These are phyloP conservation scores for Lagodon rhomboides DNA, from an alignment of 2,797 vertebrate genomes.

Conservation along the genomic window DNA sequence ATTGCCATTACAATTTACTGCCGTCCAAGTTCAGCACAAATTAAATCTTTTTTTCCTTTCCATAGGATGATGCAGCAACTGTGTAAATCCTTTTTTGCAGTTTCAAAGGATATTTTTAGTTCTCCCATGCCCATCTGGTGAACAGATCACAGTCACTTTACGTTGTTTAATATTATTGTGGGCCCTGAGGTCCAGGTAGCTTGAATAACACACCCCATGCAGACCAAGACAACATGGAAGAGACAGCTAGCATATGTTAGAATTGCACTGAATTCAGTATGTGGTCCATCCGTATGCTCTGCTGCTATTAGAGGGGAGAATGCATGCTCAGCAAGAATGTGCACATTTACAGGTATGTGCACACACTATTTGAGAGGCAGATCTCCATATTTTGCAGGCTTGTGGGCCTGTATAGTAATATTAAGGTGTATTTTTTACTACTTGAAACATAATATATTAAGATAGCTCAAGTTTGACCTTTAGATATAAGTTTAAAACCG, in stretches of 20 bases:
- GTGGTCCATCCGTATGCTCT: conserved; percentile 53
- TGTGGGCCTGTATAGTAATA: neutral
- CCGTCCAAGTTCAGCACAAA: neutral
- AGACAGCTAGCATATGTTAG: conserved; percentile 49
- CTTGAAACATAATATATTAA: neutral
- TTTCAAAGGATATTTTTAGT: neutral
- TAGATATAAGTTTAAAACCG: neutral
- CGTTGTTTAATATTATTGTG: neutral
- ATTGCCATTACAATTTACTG: neutral
- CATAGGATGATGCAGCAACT: neutral
- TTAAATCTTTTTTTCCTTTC: neutral
- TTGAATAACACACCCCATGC: conserved; percentile 13
- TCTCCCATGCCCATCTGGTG: conserved; percentile 1
- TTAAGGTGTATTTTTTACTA: neutral
- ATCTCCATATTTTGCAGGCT: conserved; percentile 6
- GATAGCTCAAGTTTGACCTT: too few relatives aligned
- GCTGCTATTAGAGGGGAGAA: conserved; percentile 38
- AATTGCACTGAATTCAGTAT: conserved; percentile 39
- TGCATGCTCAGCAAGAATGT: conserved; percentile 49
- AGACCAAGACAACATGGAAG: conserved; percentile 23
- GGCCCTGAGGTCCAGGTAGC: conserved; percentile 1
- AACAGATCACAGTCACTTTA: neutral
- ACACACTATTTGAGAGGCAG: conserved; percentile 17
- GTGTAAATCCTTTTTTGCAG: neutral
- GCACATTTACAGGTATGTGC: conserved; percentile 3